phyloP scores from a whole-genome alignment of 2,797 vertebrate species.

The Rachycentron canadum region DNA sequence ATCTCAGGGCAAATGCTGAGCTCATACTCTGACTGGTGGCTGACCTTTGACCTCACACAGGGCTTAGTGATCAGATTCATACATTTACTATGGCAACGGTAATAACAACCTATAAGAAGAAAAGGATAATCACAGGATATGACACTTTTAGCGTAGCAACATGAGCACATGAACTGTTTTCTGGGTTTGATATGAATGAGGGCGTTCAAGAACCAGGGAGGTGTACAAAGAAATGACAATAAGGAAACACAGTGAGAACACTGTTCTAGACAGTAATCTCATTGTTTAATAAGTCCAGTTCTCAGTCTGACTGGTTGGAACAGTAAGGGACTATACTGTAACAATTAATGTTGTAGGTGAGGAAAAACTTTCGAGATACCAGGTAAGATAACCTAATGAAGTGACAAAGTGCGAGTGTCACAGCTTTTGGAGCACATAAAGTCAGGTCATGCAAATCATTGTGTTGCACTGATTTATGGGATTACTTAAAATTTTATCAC shows the following conservation, averaged over 20 bases:
- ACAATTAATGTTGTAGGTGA: neutral
- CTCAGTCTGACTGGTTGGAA: neutral
- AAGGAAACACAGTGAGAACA: neutral
- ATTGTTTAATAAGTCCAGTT: neutral
- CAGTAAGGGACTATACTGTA: neutral
- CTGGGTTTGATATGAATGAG: neutral
- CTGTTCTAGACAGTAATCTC: neutral
- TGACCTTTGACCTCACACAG: slow-evolving; percentile 96
- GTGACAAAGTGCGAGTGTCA: no score
- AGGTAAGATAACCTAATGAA: neutral
- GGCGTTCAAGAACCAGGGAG: neutral
- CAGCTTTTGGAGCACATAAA: neutral
- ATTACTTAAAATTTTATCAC: neutral
- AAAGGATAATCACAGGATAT: neutral
- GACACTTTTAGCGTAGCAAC: neutral
- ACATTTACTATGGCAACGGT: slow-evolving; percentile 97
- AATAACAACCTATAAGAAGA: slow-evolving; percentile 90
- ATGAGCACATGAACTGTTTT: neutral
- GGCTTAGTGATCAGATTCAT: slow-evolving; percentile 94
- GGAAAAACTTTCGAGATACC: neutral
- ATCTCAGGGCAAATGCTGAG: slow-evolving; percentile 96
- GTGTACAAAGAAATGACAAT: neutral
- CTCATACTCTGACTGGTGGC: slow-evolving; percentile 96
- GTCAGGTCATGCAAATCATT: neutral
- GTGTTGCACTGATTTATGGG: neutral